Base-by-base conservation (phyloP, 1,140 invertebrate genomes). In the Archivesica marissinica region DNA sequence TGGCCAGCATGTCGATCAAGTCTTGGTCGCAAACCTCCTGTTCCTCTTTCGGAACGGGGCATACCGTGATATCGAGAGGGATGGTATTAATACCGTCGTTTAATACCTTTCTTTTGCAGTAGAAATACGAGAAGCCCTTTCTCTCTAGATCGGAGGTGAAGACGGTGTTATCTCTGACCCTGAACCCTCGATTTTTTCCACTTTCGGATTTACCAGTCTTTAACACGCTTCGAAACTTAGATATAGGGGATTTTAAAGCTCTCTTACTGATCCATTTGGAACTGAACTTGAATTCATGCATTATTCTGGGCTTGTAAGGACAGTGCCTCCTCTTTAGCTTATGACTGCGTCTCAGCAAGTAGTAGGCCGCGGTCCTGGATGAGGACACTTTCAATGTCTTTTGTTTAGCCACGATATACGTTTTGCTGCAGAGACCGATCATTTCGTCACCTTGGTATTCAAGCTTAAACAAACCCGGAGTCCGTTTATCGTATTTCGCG, bases 201-300 rank as follows among this genome's bases (percentile, higher is more conserved):
- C 30, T 2, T 25, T 30, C n/a, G 52, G 47, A 17, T 33, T 35
- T 50, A 7, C 28, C 20, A 0, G 72, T 35, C 38, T 47, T 72
- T 30, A 76, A 44, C 3, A 76, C 50, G 4, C 50, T 0, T 2
- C 50, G 2, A 56, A 56, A 76, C 30, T 35, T 33, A 9, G 47
- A 3, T 17, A 76, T 52, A 3, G 50, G 72, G 3, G 30, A 47
- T 39, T 54, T 56, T 41, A 82, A 38, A 35, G n/a, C n/a, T 25
- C 64, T 15, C 54, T 83, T 87, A 17, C 47, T 61, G 7, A 87
- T 25, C 17, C 85, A 77, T 33, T 86, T 86, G 9, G 41, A 86
- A 33, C 85, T 87, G 25, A 82, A 87, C 41, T 82, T 87, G 23
- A 30, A 47, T 15, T 77, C 61, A n/a, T 35, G 30, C 0, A 20